Percentiles rank a stretch among this genome's conserved stretches.
Evolutionary conservation across 1,140 invertebrate genomes (phyloP).

Genomic region (Leptinotarsa texana): DNA sequence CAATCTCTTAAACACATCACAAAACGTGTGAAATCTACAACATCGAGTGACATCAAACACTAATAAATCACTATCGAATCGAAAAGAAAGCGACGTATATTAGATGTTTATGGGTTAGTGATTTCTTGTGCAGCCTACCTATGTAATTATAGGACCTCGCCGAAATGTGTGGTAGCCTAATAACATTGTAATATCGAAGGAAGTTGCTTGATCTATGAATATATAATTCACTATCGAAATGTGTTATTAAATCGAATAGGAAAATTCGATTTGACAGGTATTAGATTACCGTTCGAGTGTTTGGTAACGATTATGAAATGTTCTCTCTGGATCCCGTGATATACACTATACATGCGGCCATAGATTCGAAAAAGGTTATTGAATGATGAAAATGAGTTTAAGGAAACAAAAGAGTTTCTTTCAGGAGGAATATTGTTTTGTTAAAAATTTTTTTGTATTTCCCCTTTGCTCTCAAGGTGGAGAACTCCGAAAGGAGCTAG

Average conservation of each 20-base stretch:
- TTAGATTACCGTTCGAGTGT: neutral
- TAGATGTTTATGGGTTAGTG: conserved; percentile 11
- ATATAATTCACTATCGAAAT: conserved; percentile 14
- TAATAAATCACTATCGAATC: conserved; percentile 6
- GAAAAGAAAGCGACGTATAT: conserved; percentile 3
- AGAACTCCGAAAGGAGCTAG: no score
- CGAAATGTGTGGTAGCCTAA: conserved; percentile 19
- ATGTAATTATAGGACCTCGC: conserved; percentile 14
- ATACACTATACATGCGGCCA: no score
- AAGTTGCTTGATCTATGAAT: conserved; percentile 17
- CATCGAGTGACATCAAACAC: neutral
- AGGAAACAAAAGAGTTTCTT: no score
- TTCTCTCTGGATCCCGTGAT: neutral
- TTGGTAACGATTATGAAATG: conserved; percentile 4
- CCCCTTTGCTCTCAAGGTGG: no score
- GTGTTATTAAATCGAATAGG: conserved; percentile 13
- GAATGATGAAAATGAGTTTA: no score
- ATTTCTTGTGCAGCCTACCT: neutral
- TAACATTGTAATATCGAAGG: conserved; percentile 10
- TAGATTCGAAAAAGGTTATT: no score
- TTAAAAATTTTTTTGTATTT: no score
- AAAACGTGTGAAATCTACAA: conserved; percentile 4
- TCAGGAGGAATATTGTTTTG: no score
- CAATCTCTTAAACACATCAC: neutral
- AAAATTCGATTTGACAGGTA: conserved; percentile 16